These are phyloP conservation scores for Axea sp. DNA, from an alignment of 2,888 invertebrate species.

Conservation along the genomic window DNA sequence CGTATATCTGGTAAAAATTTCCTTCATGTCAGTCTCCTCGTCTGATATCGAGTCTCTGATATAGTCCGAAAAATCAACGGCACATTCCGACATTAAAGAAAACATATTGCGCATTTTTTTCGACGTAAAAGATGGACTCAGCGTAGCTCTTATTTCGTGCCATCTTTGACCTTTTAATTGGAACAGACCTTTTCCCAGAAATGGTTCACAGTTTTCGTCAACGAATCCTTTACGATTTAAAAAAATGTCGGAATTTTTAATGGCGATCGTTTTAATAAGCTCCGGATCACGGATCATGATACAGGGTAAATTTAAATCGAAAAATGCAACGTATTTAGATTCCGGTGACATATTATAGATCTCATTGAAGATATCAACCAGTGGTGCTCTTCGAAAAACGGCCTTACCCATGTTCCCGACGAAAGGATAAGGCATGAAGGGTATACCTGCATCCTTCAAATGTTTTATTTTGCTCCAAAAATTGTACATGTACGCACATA, in stretches of 20 bases:
- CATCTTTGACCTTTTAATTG: slow-evolving; percentile 78
- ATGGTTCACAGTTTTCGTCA: slow-evolving; percentile 62
- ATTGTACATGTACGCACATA: slow-evolving; percentile 14
- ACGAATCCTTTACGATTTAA: slow-evolving; percentile 67
- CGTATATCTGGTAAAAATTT: slow-evolving; percentile 74
- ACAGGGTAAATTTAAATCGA: slow-evolving; percentile 67
- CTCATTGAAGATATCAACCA: slow-evolving; percentile 29
- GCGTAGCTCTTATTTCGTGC: slow-evolving; percentile 80
- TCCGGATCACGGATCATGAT: slow-evolving; percentile 72
- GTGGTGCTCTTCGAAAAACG: slow-evolving; percentile 39
- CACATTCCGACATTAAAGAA: slow-evolving; percentile 78
- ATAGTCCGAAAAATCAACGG: slow-evolving; percentile 67
- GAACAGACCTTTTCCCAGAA: slow-evolving; percentile 66
- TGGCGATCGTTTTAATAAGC: slow-evolving; percentile 70
- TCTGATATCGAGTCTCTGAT: slow-evolving; percentile 19
- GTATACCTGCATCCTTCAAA: slow-evolving; percentile 38
- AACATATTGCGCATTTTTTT: slow-evolving; percentile 82
- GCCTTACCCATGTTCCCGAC: slow-evolving; percentile 63
- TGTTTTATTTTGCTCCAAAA: slow-evolving; percentile 45
- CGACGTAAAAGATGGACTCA: slow-evolving; percentile 82
- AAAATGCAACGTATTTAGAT: slow-evolving; percentile 70
- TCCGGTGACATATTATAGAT: slow-evolving; percentile 63
- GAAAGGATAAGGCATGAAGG: slow-evolving; percentile 57
- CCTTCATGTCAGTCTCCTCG: slow-evolving; percentile 74
- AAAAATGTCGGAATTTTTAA: slow-evolving; percentile 73